Conservation (phyloP, 1,140 invertebrate species). For the Aphaenogaster floridana region DNA sequence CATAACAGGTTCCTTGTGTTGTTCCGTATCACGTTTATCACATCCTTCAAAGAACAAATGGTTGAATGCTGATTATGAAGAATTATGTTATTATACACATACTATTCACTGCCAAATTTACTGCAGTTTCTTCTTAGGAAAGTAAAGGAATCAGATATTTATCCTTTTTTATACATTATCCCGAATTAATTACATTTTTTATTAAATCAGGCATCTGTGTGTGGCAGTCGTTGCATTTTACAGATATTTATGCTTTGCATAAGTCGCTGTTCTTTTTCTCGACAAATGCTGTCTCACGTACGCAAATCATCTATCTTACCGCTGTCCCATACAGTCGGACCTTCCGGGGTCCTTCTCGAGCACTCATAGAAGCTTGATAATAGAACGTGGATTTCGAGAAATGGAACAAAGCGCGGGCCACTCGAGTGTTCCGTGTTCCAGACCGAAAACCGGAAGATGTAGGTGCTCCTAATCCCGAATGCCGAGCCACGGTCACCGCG, state of each 20-base stretch:
- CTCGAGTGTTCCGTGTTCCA: conserved; percentile 59
- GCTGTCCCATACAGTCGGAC: conserved; percentile 52
- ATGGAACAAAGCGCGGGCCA: conserved; percentile 62
- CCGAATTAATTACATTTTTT: not conserved
- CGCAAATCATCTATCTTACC: conserved; percentile 55
- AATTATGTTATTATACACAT: not conserved
- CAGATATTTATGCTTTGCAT: conserved; percentile 25
- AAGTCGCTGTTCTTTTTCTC: not conserved
- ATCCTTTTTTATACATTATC: not conserved
- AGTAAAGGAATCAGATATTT: not conserved
- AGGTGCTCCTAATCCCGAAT: conserved; percentile 78
- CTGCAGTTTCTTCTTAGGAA: not conserved
- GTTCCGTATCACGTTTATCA: conserved; percentile 32
- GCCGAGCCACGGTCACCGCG: conserved; percentile 75
- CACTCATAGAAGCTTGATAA: conserved; percentile 52
- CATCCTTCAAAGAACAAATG: conserved; percentile 37
- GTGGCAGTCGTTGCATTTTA: not conserved
- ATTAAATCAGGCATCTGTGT: not conserved
- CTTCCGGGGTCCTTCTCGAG: conserved; percentile 11
- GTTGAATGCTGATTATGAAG: conserved; percentile 32
- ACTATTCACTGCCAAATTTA: not conserved
- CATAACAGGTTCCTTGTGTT: conserved; percentile 47
- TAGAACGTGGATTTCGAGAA: conserved; percentile 67
- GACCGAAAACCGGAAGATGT: conserved; percentile 67
- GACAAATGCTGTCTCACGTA: conserved; percentile 20